Base-by-base conservation (phyloP, 2,888 invertebrate species). In the Leptinotarsa peninsularis region DNA sequence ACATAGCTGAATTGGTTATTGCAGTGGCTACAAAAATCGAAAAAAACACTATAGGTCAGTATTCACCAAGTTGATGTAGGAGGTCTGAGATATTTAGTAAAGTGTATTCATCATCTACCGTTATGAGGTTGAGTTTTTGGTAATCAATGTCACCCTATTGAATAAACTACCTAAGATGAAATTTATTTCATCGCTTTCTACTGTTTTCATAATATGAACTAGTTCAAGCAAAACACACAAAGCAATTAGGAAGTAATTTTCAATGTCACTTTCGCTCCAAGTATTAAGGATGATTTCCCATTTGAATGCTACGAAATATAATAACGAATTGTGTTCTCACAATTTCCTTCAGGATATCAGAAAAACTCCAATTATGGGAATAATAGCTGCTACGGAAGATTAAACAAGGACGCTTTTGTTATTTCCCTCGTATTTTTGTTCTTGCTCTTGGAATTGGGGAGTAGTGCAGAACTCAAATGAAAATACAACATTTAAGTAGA, bases 281-380 rank as follows among this genome's bases (percentile, higher is more conserved):
- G 33, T 5, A 63, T 63, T 33, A 1, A 5, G 17, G 63, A 63
- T 63, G 63, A 63, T 63, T 63, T 63, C n/a, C 63, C 63, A 33
- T 63, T 63, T 27, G 63, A 63, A 63, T 63, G 63, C 63, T 33
- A 63, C 33, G 63, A 10, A 63, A 63, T 63, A 63, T n/a, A 63
- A 33, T 33, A 63, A 63, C 5, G n/a, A 63, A 63, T 60, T 27
- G 63, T 63, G 33, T 33, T 63, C 63, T 63, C 63, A 27, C 63
- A 63, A 63, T 63, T 63, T 63, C 63, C 63, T 63, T 7, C 33
- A 33, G 63, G 63, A 63, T 63, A 63, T 63, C 63, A 33, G 17
- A 33, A 63, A 63, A 63, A 63, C 63, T 63, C 63, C 63, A 63
- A 63, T 63, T 63, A 63, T 17, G 63, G 63, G 4, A 63, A 33